Percentiles rank a stretch among this genome's conserved stretches.
Evolutionary conservation across 2,797 vertebrate species (phyloP).

Genomic region (Mergus octosetaceus): DNA sequence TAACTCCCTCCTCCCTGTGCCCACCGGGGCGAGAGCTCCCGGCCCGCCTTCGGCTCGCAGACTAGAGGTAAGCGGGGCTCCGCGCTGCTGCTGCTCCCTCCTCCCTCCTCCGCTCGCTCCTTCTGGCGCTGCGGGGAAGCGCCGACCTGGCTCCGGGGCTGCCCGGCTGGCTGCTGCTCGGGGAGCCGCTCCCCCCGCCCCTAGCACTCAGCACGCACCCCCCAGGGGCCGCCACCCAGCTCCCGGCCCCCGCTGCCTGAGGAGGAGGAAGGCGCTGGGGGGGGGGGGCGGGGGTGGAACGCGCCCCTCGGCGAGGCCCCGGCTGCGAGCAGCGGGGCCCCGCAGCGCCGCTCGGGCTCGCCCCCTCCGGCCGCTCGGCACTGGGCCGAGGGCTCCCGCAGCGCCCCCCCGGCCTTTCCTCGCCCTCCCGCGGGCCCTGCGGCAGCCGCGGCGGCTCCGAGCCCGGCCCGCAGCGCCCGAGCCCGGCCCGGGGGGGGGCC

Average conservation of each 20-base stretch:
- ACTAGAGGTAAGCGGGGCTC: conserved; percentile 10
- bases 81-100: background rate
- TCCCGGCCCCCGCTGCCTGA: background rate
- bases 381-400: background rate
- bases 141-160: background rate
- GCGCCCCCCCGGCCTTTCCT: background rate
- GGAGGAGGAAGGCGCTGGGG: background rate
- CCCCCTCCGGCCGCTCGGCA: background rate
- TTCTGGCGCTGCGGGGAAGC: background rate
- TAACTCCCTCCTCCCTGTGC: no score
- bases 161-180: background rate
- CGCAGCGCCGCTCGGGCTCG: background rate
- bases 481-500: background rate
- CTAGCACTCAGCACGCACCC: background rate
- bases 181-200: background rate
- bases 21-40: background rate
- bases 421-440: background rate
- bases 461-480: background rate
- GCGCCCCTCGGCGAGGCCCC: background rate
- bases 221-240: background rate
- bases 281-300: background rate
- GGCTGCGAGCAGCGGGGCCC: background rate
- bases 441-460: background rate
- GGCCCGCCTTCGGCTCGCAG: conserved; percentile 53
- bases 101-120: background rate